These are phyloP conservation scores for Lasius platythorax DNA, from an alignment of 2,888 invertebrate genomes.

Conservation along the genomic window DNA sequence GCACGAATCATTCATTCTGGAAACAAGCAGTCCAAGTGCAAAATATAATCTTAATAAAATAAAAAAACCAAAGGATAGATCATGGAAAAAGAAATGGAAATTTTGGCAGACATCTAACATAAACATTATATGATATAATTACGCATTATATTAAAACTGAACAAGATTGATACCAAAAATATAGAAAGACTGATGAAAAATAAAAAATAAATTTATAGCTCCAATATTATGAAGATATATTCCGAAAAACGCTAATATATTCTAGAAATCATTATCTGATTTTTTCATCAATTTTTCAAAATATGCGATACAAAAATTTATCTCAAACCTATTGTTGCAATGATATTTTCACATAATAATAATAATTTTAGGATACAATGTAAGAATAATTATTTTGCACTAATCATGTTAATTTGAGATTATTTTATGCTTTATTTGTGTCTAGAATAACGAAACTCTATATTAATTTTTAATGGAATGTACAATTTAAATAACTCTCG, in stretches of 20 bases:
- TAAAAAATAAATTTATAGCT: not conserved
- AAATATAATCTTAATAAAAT: not conserved
- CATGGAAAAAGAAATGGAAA: slow-evolving; percentile 71
- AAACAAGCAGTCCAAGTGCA: not conserved
- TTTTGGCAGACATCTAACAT: slow-evolving; percentile 70
- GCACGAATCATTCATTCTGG: not conserved
- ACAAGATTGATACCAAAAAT: slow-evolving; percentile 14
- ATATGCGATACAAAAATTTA: not conserved
- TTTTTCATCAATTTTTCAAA: slow-evolving; percentile 1
- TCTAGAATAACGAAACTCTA: not conserved
- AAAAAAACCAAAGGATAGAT: slow-evolving; percentile 28
- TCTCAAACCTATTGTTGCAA: not conserved
- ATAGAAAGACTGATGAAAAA: not conserved
- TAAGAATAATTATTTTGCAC: slow-evolving; percentile 11
- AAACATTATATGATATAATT: slow-evolving; percentile 15
- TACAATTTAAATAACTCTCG: not conserved
- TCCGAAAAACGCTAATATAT: not conserved
- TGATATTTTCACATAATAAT: slow-evolving; percentile 7
- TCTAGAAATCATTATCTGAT: not conserved
- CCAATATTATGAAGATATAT: not conserved
- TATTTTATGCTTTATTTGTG: slow-evolving; percentile 4
- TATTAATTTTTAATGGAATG: not conserved
- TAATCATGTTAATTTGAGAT: not conserved
- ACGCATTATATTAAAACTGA: not conserved
- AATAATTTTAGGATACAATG: slow-evolving; percentile 2